Evolutionary conservation across 2,113 vertebrate genomes (phyloP).

Genomic region (Forbesichthys papilliferus): DNA sequence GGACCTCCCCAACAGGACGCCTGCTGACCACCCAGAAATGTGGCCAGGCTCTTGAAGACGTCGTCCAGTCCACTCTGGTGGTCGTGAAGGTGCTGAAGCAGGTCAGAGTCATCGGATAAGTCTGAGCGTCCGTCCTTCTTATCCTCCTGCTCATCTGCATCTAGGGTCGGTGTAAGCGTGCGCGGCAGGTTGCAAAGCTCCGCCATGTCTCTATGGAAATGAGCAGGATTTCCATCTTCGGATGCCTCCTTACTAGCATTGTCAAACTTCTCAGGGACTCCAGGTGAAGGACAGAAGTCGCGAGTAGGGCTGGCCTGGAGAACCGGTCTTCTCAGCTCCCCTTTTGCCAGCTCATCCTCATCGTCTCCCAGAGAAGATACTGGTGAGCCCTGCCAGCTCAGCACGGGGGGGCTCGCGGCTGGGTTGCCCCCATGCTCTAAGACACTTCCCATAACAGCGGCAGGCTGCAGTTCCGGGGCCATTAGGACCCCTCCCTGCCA

Average conservation of each 20-base stretch:
- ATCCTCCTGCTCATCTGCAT: constrained; percentile 47
- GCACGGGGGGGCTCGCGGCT: constrained; percentile 75
- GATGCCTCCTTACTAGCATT: constrained; percentile 21
- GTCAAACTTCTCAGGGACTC: constrained; percentile 41
- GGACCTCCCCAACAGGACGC: constrained; percentile 81
- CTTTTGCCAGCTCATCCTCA: constrained; percentile 68
- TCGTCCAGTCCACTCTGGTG: constrained; percentile 72
- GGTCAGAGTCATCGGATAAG: constrained; percentile 32
- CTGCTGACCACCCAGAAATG: constrained; percentile 80
- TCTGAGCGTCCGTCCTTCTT: constrained; percentile 39
- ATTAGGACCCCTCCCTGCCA: constrained; percentile 58
- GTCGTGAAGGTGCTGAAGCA: constrained; percentile 43
- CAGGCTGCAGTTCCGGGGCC: constrained; percentile 74
- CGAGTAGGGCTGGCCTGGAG: constrained; percentile 75
- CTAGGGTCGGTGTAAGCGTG: constrained; percentile 25
- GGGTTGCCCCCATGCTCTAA: constrained; percentile 68
- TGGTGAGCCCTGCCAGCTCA: constrained; percentile 81
- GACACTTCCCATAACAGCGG: constrained; percentile 59
- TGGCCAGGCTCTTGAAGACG: constrained; percentile 81
- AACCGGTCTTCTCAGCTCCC: constrained; percentile 73
- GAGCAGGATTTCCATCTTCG: constrained; percentile 2
- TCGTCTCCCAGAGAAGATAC: constrained; percentile 72
- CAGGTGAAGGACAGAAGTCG: constrained; percentile 53
- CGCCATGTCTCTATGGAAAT: constrained; percentile 32
- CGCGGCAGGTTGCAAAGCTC: constrained; percentile 37